A percentile compares a stretch with the other conserved stretches of the same genome.
Evolutionary conservation across 2,888 invertebrate genomes (phyloP).

Genomic region (Bedellia somnulentella): DNA sequence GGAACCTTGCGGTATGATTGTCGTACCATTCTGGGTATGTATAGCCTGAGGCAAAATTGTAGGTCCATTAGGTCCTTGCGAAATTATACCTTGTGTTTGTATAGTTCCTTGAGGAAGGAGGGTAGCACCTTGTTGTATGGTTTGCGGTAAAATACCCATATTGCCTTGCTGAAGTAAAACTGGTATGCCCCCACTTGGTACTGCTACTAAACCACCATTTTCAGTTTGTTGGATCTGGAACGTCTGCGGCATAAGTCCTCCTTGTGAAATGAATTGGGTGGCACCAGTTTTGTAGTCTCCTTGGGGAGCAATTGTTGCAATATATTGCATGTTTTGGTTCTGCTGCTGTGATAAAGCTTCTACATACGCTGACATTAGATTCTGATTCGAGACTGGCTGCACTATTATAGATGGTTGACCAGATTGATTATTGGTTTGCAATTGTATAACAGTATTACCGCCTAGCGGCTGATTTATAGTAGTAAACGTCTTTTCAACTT

Average conservation of each 20-base stretch:
- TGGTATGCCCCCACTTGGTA: conserved; percentile 63
- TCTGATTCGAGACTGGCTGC: conserved; percentile 65
- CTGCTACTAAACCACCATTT: conserved; percentile 60
- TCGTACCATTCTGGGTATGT: conserved; percentile 61
- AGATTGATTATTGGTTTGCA: conserved; percentile 58
- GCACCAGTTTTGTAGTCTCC: conserved; percentile 57
- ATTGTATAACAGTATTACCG: conserved; percentile 57
- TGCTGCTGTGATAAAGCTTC: conserved; percentile 71
- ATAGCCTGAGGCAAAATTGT: conserved; percentile 64
- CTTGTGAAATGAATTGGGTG: conserved; percentile 58
- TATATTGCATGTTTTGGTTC: conserved; percentile 75
- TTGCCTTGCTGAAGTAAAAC: conserved; percentile 56
- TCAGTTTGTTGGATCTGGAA: conserved; percentile 65
- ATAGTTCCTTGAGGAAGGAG: conserved; percentile 61
- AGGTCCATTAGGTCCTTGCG: conserved; percentile 58
- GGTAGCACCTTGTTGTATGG: conserved; percentile 57
- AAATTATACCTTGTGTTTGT: conserved; percentile 53
- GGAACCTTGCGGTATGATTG: conserved; percentile 64
- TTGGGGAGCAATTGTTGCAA: conserved; percentile 69
- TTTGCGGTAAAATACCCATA: conserved; percentile 50
- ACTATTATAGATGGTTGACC: conserved; percentile 69
- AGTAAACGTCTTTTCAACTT: conserved; percentile 49
- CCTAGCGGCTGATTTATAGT: conserved; percentile 48
- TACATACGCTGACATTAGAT: conserved; percentile 66
- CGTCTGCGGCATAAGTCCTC: conserved; percentile 59